Conservation (phyloP, 2,888 invertebrate species). For the Trichogramma dendrolimi region DNA sequence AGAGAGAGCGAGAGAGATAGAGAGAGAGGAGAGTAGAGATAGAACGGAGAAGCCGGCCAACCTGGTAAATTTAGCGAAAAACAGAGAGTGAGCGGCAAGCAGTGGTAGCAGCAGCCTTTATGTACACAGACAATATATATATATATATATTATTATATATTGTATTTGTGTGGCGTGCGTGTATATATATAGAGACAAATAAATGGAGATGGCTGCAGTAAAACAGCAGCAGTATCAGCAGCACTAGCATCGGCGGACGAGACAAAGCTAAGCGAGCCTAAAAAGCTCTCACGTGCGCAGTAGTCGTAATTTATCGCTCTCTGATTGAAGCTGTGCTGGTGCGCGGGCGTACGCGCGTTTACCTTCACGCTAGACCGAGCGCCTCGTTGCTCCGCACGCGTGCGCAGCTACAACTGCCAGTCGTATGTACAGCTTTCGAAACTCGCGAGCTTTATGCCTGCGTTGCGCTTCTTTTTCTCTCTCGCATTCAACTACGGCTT, state of each 20-base stretch:
- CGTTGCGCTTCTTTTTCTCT: no score
- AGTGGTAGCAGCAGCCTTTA: no score
- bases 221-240: constrained; percentile 7
- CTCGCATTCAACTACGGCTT: no score
- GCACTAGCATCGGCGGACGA: background rate
- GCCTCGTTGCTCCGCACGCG: background rate
- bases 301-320: constrained; percentile 22
- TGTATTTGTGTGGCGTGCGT: no score
- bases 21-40: background rate
- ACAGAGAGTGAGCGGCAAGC: background rate
- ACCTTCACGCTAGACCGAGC: constrained; percentile 20
- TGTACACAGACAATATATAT: no score
- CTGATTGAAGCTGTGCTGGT: constrained; percentile 17
- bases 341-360: constrained; percentile 5
- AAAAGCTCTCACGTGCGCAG: background rate
- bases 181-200: constrained; percentile 3
- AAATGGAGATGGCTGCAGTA: constrained; percentile 14
- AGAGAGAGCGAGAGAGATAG: background rate
- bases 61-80: constrained; percentile 23
- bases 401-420: no score
- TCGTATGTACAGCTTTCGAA: no score
- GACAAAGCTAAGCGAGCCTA: background rate
- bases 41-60: background rate
- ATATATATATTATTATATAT: no score
- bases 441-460: no score